Evolutionary conservation across 2,797 vertebrate genomes (phyloP).

Genomic region (Rhinoraja longicauda): DNA sequence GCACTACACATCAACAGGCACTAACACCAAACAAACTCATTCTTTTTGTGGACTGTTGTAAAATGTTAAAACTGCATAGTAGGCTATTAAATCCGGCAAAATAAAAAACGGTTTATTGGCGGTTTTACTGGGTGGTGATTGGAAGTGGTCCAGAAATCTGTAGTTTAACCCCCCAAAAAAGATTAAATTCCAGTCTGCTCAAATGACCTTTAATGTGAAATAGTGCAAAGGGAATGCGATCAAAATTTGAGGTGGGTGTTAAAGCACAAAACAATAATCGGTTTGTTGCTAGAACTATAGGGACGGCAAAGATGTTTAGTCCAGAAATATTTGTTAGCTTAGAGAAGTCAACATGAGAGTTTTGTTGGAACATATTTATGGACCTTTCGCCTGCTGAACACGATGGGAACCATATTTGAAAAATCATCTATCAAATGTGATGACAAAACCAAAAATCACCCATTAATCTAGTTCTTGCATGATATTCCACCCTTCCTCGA

Average conservation of each 20-base stretch:
- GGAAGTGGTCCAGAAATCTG: not conserved
- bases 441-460: not conserved
- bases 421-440: not conserved
- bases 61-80: not conserved
- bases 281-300: not conserved
- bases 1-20: not conserved
- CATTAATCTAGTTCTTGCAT: not conserved
- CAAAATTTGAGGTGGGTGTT: not conserved
- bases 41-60: not conserved
- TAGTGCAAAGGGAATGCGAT: not conserved
- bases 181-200: not conserved
- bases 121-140: not conserved
- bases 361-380: not conserved
- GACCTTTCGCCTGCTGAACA: not conserved
- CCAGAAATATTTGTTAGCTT: not conserved
- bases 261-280: not conserved
- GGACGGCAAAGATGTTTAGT: not conserved
- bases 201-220: not conserved
- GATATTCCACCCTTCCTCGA: not conserved
- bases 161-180: not conserved
- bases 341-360: not conserved
- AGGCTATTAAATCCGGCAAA: not conserved
- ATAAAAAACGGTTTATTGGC: not conserved
- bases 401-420: not conserved
- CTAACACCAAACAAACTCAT: not conserved